Base-by-base conservation (phyloP, 2,113 vertebrate species). In the Eidolon helvum region DNA sequence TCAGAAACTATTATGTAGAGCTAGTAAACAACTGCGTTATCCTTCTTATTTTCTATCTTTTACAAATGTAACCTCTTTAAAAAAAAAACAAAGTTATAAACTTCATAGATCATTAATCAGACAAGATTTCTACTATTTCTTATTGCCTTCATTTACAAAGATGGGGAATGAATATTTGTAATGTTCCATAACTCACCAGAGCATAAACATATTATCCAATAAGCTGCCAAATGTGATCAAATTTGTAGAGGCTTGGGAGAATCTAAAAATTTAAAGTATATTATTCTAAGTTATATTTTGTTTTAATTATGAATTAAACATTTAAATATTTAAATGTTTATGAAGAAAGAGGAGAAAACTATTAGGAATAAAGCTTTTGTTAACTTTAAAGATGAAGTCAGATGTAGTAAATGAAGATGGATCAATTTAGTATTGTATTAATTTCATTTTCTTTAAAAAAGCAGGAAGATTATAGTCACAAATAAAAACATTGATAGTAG, bases 391-490 rank as follows among this genome's bases (percentile, higher is more conserved):
- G 28, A 38, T 65, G 10, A 82, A 75, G 35, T 77, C 48, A 74
- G 65, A 85, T 68, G 26, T 61, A 53, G 16, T 66, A 92, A 95
- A 87, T 90, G n/a, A 88, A 75, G 68, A 87, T 43, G 35, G 28
- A 68, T 68, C 19, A 50, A 30, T 87, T 91, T 63, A 28, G 4
- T 75, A 55, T 19, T 71, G n/a, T 78, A 82, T 68, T 79, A 84
- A 96, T 84, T 87, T 83, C 40, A 71, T 33, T 87, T 78, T 95
- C 61, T 86, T 68, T 79, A 59, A 94, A 72, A 86, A 69, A 35
- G 8, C 35, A 78, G 83, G 4, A 30, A 45, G 40, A 72, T 1
- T 68, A 68, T 43, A 79, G 65, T 74, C 11, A 30, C 19, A 15
- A 91, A 24, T 78, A 55, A 89, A 71, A 96, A n/a, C 83, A 16